Conservation (phyloP, 2,888 invertebrate species). For the Dicranocentrus wangi region DNA sequence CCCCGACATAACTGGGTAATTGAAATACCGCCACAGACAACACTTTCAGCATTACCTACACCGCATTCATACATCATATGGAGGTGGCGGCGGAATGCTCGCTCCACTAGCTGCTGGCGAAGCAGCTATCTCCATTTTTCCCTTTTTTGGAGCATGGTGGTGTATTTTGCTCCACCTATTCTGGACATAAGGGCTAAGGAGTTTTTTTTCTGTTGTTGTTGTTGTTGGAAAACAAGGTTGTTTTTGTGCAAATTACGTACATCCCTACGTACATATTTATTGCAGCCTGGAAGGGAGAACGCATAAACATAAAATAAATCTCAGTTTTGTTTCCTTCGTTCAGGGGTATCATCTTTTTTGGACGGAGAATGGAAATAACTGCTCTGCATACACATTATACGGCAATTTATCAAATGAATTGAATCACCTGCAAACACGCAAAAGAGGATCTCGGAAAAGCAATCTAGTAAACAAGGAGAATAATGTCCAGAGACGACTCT, state of each 20-base stretch:
- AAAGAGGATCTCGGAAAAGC: constrained; percentile 33
- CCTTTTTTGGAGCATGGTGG: too few relatives aligned
- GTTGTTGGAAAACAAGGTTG: background rate
- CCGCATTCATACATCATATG: background rate
- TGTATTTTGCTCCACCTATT: too few relatives aligned
- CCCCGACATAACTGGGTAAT: constrained; percentile 11
- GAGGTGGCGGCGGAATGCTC: too few relatives aligned
- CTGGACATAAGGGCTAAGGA: too few relatives aligned
- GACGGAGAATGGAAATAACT: background rate
- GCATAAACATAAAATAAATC: constrained; percentile 44
- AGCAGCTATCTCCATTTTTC: too few relatives aligned
- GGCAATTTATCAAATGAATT: constrained; percentile 65
- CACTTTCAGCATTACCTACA: background rate
- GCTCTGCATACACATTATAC: constrained; percentile 23
- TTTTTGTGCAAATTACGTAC: constrained; percentile 2
- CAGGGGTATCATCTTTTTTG: constrained; percentile 24
- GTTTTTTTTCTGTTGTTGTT: too few relatives aligned
- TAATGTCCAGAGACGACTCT: background rate
- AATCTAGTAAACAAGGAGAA: constrained; percentile 36
- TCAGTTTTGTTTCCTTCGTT: constrained; percentile 42
- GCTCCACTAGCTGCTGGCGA: too few relatives aligned
- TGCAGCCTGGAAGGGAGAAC: background rate
- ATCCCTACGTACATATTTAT: background rate
- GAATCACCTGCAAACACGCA: constrained; percentile 65
- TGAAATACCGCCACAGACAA: constrained; percentile 21